These are phyloP conservation scores for Synanthedon andrenaeformis DNA, from an alignment of 2,888 invertebrate genomes.

Conservation along the genomic window DNA sequence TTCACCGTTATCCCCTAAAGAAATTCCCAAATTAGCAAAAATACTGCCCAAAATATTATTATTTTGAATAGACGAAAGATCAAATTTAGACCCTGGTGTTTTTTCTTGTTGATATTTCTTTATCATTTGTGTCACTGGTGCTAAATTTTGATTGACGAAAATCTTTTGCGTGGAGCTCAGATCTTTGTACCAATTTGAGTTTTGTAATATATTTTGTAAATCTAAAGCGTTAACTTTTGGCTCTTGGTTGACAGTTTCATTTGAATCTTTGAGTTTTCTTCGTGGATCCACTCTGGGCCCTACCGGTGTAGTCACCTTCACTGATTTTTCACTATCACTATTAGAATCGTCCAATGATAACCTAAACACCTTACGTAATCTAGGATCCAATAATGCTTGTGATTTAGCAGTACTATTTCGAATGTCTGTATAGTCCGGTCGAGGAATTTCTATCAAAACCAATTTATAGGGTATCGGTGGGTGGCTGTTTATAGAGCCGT, in stretches of 20 bases:
- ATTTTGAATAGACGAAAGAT: slow-evolving; percentile 59
- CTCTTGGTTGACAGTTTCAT: slow-evolving; percentile 30
- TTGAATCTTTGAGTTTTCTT: slow-evolving; percentile 51
- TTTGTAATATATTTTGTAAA: slow-evolving; percentile 74
- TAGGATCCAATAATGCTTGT: slow-evolving; percentile 80
- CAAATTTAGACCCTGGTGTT: slow-evolving; percentile 64
- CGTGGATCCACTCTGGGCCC: slow-evolving; percentile 60
- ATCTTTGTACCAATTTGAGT: slow-evolving; percentile 78
- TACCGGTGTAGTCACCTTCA: slow-evolving; percentile 33
- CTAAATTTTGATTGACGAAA: slow-evolving; percentile 77
- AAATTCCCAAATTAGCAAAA: slow-evolving; percentile 72
- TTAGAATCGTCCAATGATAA: slow-evolving; percentile 73
- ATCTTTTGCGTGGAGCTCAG: slow-evolving; percentile 79
- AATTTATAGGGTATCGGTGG: slow-evolving; percentile 79
- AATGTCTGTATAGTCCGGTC: slow-evolving; percentile 81
- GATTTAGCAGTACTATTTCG: slow-evolving; percentile 78
- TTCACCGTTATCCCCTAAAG: slow-evolving; percentile 70
- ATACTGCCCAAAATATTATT: slow-evolving; percentile 70
- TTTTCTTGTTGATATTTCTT: slow-evolving; percentile 74
- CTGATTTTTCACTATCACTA: slow-evolving; percentile 68
- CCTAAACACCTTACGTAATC: slow-evolving; percentile 80
- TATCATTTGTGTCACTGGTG: slow-evolving; percentile 70
- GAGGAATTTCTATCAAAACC: slow-evolving; percentile 73
- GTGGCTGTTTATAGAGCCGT: slow-evolving; percentile 84
- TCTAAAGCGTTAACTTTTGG: slow-evolving; percentile 54